Percentiles rank a stretch among this genome's conserved stretches.
These are phyloP conservation scores for Salpingus planirostris DNA, from an alignment of 2,888 invertebrate genomes.

Conservation along the genomic window DNA sequence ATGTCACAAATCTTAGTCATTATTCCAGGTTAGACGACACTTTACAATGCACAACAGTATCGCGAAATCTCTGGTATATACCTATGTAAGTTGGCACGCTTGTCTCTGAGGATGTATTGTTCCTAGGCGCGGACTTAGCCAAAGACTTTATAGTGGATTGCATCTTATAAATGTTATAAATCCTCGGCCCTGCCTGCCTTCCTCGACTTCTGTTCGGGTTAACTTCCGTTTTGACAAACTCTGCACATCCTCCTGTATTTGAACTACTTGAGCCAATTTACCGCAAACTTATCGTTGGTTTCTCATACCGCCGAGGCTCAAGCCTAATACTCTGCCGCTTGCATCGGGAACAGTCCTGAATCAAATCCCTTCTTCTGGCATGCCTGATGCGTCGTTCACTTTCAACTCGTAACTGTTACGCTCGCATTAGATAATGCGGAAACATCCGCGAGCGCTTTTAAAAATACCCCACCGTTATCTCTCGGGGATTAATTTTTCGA, in stretches of 20 bases:
- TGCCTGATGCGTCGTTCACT: no score
- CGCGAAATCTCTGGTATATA: slow-evolving; percentile 32
- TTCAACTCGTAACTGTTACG: no score
- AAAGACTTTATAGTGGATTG: slow-evolving; percentile 41
- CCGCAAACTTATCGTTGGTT: slow-evolving; percentile 19
- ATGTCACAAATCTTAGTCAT: slow-evolving; percentile 37
- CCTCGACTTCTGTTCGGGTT: slow-evolving; percentile 30
- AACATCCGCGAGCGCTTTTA: no score
- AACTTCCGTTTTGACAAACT: slow-evolving; percentile 40
- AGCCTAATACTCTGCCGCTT: no score
- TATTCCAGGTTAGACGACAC: slow-evolving; percentile 38
- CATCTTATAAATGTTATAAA: slow-evolving; percentile 40
- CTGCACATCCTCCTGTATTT: slow-evolving; percentile 33
- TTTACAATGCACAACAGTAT: slow-evolving; percentile 31
- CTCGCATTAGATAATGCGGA: no score
- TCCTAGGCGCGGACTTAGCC: slow-evolving; percentile 31
- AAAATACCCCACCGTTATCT: no score
- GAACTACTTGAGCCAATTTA: slow-evolving; percentile 37
- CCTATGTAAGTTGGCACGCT: slow-evolving; percentile 35
- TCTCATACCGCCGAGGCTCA: no score
- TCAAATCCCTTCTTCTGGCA: no score
- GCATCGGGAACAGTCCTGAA: no score
- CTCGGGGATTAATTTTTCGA: no score
- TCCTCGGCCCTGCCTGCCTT: slow-evolving; percentile 28
- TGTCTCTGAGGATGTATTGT: slow-evolving; percentile 36